Base-by-base conservation (phyloP, 2,888 invertebrate genomes). In the Apamea monoglypha region DNA sequence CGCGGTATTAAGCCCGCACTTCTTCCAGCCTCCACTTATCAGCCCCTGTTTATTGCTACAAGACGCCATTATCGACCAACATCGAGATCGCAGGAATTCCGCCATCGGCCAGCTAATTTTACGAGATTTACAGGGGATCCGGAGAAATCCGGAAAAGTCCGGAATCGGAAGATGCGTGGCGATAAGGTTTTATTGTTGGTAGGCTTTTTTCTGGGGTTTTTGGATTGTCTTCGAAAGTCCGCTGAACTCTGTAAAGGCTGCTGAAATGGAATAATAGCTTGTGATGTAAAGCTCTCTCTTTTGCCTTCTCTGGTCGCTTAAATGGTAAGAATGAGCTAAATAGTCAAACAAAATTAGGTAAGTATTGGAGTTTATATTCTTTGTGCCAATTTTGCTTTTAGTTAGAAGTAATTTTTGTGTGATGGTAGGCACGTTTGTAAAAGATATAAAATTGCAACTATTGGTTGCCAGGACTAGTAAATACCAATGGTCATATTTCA, bases 51-150 rank as follows among this genome's bases (percentile, higher is more conserved):
- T 94, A 93, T 92, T 88, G 91, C 92, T 90, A 90, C 91, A 92
- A 92, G 91, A 92, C 91, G 91, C 92, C 90, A 92, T 93, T 94
- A 94, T 94, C 92, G 90, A 87, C 72, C 88, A 85, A 88, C 90
- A 93, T 92, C 86, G 76, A 77, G 77, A 77, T 74, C 77, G 80
- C 83, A 80, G 69, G 69, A 67, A 77, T 69, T 64, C 84, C 80
- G 47, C 78, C 82, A 78, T 69, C 64, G 78, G 69, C 56, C 83
- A 74, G 83, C 88, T 89, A 89, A 89, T 88, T 89, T 89, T 81
- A 86, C 71, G 82, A 89, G 88, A 87, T 89, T 88, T 88, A 88
- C 84, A 88, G 47, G 74, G 44, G 86, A 67, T 78, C 73, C 61
- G 56, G 76, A 76, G 44, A 67, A 83, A 86, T 74, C 71, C 76